A percentile compares a stretch with the other conserved stretches of the same genome.
These are phyloP conservation scores for Pterobdella sp. DNA, from an alignment of 2,888 invertebrate species.

Conservation along the genomic window DNA sequence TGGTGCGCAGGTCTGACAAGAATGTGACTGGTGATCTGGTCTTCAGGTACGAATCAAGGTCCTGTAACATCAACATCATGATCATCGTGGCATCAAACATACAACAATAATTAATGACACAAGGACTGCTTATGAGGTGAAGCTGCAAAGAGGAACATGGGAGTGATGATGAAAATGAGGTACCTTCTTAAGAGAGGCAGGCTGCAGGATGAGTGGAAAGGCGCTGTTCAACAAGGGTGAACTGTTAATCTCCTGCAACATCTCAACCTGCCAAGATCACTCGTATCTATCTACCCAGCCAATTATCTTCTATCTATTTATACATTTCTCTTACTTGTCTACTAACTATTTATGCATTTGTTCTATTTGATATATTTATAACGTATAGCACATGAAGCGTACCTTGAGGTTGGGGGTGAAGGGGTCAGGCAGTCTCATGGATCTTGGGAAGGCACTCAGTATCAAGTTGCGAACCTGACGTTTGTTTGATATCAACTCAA, in stretches of 20 bases:
- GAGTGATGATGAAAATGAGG: not conserved
- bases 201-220: slow-evolving; percentile 76
- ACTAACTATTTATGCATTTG: not conserved
- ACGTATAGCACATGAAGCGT: too few relatives aligned
- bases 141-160: too few relatives aligned
- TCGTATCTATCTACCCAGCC: slow-evolving; percentile 48
- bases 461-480: slow-evolving; percentile 80
- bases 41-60: slow-evolving; percentile 90
- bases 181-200: slow-evolving; percentile 75
- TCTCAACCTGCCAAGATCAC: slow-evolving; percentile 55
- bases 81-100: not conserved
- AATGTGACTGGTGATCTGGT: slow-evolving; percentile 89
- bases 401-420: slow-evolving; percentile 91
- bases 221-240: slow-evolving; percentile 83
- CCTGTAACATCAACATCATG: slow-evolving; percentile 50
- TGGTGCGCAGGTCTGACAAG: slow-evolving; percentile 75
- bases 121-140: too few relatives aligned
- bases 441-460: slow-evolving; percentile 90
- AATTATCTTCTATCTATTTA: not conserved
- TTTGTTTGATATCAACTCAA: too few relatives aligned
- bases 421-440: slow-evolving; percentile 95
- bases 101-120: too few relatives aligned
- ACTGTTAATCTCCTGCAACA: slow-evolving; percentile 76
- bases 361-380: not conserved
- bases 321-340: not conserved